Conservation (phyloP, 2,113 vertebrate genomes). For the Ptyas mucosa region DNA sequence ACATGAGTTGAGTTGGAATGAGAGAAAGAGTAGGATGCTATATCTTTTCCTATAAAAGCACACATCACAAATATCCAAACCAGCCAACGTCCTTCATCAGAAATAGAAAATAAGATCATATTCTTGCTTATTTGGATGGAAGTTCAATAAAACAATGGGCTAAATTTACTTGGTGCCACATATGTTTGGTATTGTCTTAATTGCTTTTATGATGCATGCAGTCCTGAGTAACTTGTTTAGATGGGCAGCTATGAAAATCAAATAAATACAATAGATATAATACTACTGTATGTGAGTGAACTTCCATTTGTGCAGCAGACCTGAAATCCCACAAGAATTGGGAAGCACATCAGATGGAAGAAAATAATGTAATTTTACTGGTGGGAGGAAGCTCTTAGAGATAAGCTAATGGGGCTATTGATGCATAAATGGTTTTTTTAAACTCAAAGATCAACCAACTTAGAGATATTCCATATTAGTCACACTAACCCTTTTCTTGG, state of each 20-base stretch:
- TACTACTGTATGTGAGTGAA: background rate
- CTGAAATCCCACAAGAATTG: background rate
- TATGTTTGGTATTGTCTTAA: background rate
- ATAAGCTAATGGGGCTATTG: background rate
- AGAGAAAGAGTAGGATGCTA: background rate
- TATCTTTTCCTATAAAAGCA: background rate
- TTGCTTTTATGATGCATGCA: background rate
- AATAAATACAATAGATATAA: background rate
- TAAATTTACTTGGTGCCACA: background rate
- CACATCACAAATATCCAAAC: background rate
- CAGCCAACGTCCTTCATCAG: background rate
- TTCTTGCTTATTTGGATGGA: background rate
- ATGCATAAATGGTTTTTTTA: background rate
- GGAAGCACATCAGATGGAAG: background rate
- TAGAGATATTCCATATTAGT: background rate
- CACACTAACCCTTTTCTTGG: background rate
- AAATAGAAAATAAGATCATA: background rate
- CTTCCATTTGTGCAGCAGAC: background rate
- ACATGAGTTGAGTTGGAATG: background rate
- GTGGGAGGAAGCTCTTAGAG: background rate
- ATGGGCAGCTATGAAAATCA: background rate
- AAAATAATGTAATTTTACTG: background rate
- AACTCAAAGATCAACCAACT: background rate
- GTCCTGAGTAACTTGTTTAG: background rate
- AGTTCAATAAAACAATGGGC: background rate